Evolutionary conservation across 2,888 invertebrate species (phyloP), one percentile per base, ranked within the genome.

Genomic region (Tillus elongatus): DNA sequence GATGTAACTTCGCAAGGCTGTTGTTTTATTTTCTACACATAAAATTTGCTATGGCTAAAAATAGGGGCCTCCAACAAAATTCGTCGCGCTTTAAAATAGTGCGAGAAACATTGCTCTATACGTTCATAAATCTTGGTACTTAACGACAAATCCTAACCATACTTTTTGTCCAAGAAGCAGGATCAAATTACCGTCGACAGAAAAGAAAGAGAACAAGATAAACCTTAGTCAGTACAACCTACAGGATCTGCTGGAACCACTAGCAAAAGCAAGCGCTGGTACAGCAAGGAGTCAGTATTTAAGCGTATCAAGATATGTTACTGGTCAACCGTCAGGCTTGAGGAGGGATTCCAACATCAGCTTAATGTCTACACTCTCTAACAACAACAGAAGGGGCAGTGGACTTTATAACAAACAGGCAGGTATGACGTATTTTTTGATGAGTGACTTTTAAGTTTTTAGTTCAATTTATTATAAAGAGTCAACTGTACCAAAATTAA

Each of bases 251-350:
- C 46, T 66, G 19, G 63, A 64, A 41, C 64, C 64, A 2, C 45
- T 60, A 41, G 57, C 60, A 11, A 63, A 64, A 51, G 58, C 60
- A 9, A 63, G 58, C 41, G 61, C 59, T 15, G 44, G 39, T 6
- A 44, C 30, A 3, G 78, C 78, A 2, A 83, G 84, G 46, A 80
- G 82, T 50, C 79, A 83, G 44, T 88, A 88, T 66, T 65, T 88
- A 45, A 77, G 78, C 46, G 79, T 85, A 45, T 77, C 86, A 47
- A 74, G 88, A 54, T 88, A 87, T 64, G 77, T 86, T 48, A 81
- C 84, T 42, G 87, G 86, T 41, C 62, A 63, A 46, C 56, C 62
- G 10, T 52, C 60, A 3, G 56, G 52, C 14, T 44, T 52, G 4
- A 51, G 59, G 37, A 51, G 56, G 36, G 59, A 60, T 36, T 52